phyloP scores from a whole-genome alignment of 2,888 invertebrate genomes.

The Spisula solida region DNA sequence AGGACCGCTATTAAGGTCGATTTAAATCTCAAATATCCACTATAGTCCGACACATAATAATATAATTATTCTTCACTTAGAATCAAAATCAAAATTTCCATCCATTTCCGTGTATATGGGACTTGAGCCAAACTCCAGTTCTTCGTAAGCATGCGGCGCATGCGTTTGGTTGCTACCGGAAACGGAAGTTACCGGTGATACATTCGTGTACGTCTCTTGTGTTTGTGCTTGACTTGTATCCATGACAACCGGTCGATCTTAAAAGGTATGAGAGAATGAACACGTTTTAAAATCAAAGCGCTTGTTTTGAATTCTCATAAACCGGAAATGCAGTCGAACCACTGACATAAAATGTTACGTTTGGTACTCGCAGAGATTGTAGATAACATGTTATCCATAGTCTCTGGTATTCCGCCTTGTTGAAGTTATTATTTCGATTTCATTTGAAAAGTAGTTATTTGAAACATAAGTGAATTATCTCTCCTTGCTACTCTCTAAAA shows the following conservation, averaged over 20 bases:
- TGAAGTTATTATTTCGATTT: too few relatives aligned
- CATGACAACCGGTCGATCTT: neutral
- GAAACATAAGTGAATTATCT: too few relatives aligned
- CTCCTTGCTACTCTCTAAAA: too few relatives aligned
- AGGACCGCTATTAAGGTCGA: too few relatives aligned
- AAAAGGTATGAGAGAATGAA: neutral
- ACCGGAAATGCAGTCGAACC: too few relatives aligned
- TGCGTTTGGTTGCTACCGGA: neutral
- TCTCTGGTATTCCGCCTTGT: too few relatives aligned
- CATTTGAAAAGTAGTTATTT: too few relatives aligned
- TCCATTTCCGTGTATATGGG: constrained; percentile 43
- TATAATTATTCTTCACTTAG: neutral
- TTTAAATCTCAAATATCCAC: too few relatives aligned
- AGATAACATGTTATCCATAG: too few relatives aligned
- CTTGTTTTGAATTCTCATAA: neutral
- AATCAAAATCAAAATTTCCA: constrained; percentile 18
- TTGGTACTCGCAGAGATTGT: neutral
- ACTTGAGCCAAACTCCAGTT: constrained; percentile 42
- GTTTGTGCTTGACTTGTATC: neutral
- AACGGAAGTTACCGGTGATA: constrained; percentile 31
- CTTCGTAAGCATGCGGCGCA: constrained; percentile 45
- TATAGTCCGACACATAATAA: too few relatives aligned
- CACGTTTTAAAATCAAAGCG: neutral
- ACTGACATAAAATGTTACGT: too few relatives aligned
- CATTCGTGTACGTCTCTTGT: constrained; percentile 29